Conservation (phyloP, 37 sponge, comb jelly and placozoan species). For the Tethya wilhelma region DNA sequence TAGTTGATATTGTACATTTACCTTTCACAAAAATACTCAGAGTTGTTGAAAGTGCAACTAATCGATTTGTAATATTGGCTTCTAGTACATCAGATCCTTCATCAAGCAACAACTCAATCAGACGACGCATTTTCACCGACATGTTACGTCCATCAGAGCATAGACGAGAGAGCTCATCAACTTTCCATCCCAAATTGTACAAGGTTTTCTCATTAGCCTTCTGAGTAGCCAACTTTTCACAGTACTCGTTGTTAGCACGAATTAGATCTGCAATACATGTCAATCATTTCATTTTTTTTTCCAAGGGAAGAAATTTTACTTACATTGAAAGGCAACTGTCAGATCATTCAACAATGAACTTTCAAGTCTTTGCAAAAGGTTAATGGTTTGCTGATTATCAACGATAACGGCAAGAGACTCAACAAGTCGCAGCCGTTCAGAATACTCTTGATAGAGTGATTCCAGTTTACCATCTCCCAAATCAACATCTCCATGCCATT, state of each 20-base stretch:
- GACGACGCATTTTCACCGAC: background rate
- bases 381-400: no score
- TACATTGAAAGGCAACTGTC: no score
- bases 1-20: background rate
- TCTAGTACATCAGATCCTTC: background rate
- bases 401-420: no score
- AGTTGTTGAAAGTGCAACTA: background rate
- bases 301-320: no score
- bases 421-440: no score
- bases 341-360: no score
- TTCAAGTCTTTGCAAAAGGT: no score
- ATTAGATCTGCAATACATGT: background rate
- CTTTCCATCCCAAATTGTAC: background rate
- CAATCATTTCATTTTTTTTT: no score
- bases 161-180: conserved; percentile 12
- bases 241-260: background rate
- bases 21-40: background rate
- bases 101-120: background rate
- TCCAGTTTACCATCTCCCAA: background rate
- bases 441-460: background rate
- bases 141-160: background rate
- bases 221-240: background rate
- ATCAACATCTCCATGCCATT: conserved; percentile 45
- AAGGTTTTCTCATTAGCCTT: background rate
- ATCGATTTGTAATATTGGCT: background rate